Evolutionary conservation across 2,113 vertebrate species (phyloP).

Genomic region (Barnardius zonarius): DNA sequence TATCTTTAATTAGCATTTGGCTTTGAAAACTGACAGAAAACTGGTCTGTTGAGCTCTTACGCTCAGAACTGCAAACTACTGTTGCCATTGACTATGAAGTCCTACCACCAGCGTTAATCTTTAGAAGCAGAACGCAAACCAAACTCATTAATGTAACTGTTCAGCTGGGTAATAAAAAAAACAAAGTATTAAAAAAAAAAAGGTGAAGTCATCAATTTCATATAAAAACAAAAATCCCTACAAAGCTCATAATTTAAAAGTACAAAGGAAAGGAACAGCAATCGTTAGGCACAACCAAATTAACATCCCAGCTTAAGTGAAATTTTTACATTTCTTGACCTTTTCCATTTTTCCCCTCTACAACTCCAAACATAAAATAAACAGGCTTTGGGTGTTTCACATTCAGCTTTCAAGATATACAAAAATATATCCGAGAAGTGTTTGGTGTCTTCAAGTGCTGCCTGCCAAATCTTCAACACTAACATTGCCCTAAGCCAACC

Average conservation of each 20-base stretch:
- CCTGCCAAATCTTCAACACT: neutral
- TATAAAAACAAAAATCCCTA: constrained; percentile 47
- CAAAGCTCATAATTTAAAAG: constrained; percentile 33
- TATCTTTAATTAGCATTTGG: neutral
- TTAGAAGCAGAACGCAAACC: constrained; percentile 17
- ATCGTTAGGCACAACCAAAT: neutral
- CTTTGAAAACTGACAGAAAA: constrained; percentile 25
- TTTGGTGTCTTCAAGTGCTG: neutral
- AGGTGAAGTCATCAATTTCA: constrained; percentile 1
- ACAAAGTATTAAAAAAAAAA: neutral
- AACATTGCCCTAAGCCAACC: neutral
- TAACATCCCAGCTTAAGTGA: constrained; percentile 15
- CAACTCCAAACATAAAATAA: constrained; percentile 28
- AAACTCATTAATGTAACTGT: constrained; percentile 19
- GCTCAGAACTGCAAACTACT: constrained; percentile 21
- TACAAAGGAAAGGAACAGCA: constrained; percentile 23
- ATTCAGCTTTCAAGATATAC: constrained; percentile 13
- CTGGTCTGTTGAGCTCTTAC: neutral
- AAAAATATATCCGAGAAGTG: neutral
- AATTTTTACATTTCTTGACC: constrained; percentile 47
- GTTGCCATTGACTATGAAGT: neutral
- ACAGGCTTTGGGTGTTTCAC: constrained; percentile 1
- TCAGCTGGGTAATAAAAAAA: constrained; percentile 12
- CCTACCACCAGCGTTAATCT: constrained; percentile 20
- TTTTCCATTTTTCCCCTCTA: constrained; percentile 26